These are phyloP conservation scores for Saccopteryx leptura DNA, from an alignment of 2,113 vertebrate species.

Conservation along the genomic window DNA sequence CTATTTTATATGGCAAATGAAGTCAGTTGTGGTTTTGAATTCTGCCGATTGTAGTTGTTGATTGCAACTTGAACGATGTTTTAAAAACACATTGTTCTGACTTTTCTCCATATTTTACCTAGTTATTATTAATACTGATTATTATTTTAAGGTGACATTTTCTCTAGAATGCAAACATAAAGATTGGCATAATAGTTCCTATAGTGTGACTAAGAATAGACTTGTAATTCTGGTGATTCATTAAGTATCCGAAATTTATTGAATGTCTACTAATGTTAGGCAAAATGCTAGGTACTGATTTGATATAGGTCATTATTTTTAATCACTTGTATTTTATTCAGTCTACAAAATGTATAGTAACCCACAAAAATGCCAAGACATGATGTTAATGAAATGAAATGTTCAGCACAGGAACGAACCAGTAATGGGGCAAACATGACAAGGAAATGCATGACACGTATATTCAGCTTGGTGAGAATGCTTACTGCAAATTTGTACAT, in stretches of 20 bases:
- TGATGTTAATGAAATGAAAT: conserved; percentile 68
- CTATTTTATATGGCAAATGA: not conserved
- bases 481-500: conserved; percentile 9
- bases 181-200: not conserved
- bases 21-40: not conserved
- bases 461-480: conserved; percentile 53
- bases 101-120: not conserved
- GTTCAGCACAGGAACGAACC: not conserved
- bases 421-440: not conserved
- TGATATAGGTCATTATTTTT: conserved; percentile 57
- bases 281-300: conserved; percentile 22
- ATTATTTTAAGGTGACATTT: not conserved
- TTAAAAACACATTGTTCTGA: not conserved
- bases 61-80: not conserved
- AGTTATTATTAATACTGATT: not conserved
- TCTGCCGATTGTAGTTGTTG: not conserved
- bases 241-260: conserved; percentile 9
- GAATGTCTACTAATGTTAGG: not conserved
- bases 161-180: conserved; percentile 11
- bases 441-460: conserved; percentile 40
- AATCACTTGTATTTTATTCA: conserved; percentile 73
- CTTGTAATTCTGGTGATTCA: conserved; percentile 75
- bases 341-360: conserved; percentile 67
- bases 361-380: conserved; percentile 59
- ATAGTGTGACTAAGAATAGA: conserved; percentile 51